Conservation (phyloP, 2,113 vertebrate genomes). For the Microcebus lehilahytsara region DNA sequence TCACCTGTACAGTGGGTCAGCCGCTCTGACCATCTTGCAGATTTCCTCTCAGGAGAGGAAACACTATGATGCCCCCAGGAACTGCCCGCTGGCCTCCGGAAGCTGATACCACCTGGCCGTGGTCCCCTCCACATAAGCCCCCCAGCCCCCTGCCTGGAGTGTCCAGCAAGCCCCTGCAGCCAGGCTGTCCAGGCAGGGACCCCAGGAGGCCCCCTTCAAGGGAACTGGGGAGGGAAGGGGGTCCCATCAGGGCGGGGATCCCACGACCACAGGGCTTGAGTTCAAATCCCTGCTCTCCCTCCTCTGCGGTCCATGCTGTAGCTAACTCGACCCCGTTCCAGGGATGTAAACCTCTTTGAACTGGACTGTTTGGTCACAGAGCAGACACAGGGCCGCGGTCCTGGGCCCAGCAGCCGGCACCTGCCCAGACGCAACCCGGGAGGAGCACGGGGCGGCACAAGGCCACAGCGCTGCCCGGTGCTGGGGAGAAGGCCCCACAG, state of each 20-base stretch:
- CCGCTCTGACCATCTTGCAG: too few species aligned
- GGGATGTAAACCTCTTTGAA: background rate
- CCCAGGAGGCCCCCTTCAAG: too few species aligned
- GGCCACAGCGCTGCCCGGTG: background rate
- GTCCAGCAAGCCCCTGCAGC: too few species aligned
- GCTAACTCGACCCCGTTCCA: background rate
- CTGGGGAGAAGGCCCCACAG: background rate
- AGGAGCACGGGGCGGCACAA: background rate
- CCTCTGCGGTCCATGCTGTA: too few species aligned
- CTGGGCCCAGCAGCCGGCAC: fast-evolving
- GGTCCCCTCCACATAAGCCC: too few species aligned
- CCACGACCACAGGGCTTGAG: too few species aligned
- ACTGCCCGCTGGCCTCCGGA: background rate
- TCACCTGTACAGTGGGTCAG: background rate
- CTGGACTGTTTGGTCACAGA: background rate
- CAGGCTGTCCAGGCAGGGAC: too few species aligned
- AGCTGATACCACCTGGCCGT: background rate
- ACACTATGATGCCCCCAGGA: background rate
- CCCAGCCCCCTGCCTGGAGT: too few species aligned
- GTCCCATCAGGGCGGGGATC: too few species aligned
- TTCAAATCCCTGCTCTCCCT: background rate
- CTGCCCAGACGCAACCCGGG: background rate
- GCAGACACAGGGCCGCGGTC: background rate
- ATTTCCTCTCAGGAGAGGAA: too few species aligned
- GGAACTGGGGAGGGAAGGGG: too few species aligned